A percentile compares a stretch with the other conserved stretches of the same genome.
Evolutionary conservation across 2,797 vertebrate genomes (phyloP).

Genomic region (Varecia variegata): DNA sequence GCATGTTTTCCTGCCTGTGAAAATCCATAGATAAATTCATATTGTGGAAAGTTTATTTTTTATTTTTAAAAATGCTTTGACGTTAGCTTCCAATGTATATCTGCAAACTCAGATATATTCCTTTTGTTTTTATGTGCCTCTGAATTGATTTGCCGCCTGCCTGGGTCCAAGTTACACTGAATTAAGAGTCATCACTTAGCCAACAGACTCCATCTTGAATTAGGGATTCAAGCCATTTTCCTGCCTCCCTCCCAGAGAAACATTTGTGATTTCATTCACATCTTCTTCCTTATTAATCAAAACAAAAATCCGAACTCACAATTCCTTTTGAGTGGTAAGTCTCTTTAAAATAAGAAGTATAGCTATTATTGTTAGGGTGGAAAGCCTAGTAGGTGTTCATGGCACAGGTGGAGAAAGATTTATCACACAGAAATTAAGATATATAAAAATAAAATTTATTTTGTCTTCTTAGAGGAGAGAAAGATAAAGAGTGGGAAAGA

Average conservation of each 20-base stretch:
- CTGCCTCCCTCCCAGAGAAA: conserved; percentile 49
- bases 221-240: conserved; percentile 39
- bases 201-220: background rate
- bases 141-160: conserved; percentile 31
- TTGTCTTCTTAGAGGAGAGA: too few relatives aligned
- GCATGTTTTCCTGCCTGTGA: conserved; percentile 6
- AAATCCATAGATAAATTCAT: background rate
- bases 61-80: background rate
- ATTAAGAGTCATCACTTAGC: background rate
- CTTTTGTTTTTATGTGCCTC: background rate
- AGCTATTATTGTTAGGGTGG: background rate
- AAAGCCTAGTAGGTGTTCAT: too few relatives aligned
- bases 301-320: conserved; percentile 44
- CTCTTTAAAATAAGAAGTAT: background rate
- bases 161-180: background rate
- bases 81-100: background rate
- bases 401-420: too few relatives aligned
- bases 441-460: too few relatives aligned
- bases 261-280: conserved; percentile 38
- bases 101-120: background rate
- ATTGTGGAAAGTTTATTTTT: background rate
- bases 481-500: too few relatives aligned
- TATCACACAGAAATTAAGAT: too few relatives aligned
- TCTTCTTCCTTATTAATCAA: background rate
- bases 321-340: conserved; percentile 8